phyloP scores from a whole-genome alignment of 2,888 invertebrate genomes.

The Agrypnus murinus region DNA sequence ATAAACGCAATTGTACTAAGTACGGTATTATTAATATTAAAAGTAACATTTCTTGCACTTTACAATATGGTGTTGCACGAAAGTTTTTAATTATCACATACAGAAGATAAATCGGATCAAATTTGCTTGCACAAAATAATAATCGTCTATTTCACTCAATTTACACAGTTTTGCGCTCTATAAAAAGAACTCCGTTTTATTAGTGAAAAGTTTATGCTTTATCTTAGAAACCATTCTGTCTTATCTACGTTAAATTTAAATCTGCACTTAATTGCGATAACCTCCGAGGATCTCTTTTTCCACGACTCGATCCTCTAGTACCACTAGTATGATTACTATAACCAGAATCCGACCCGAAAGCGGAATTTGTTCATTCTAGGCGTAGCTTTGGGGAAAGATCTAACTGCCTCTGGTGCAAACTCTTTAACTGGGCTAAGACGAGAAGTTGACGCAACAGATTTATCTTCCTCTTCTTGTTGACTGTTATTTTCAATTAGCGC shows the following conservation, averaged over 20 bases:
- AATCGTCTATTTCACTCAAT: conserved; percentile 18
- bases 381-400: too few relatives aligned
- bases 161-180: neutral
- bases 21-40: conserved; percentile 12
- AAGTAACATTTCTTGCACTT: conserved; percentile 21
- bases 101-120: conserved; percentile 48
- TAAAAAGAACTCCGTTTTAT: too few relatives aligned
- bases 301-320: conserved; percentile 68
- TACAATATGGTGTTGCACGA: conserved; percentile 28
- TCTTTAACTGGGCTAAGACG: too few relatives aligned
- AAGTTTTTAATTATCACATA: conserved; percentile 55
- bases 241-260: conserved; percentile 66
- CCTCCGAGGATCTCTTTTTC: conserved; percentile 67
- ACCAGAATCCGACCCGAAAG: conserved; percentile 89
- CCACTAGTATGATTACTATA: conserved; percentile 88
- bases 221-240: neutral
- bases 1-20: conserved; percentile 26
- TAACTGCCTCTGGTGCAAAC: too few relatives aligned
- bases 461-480: too few relatives aligned
- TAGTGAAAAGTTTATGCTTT: too few relatives aligned
- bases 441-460: too few relatives aligned
- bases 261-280: conserved; percentile 71
- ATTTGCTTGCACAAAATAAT: too few relatives aligned
- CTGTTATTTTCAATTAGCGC: too few relatives aligned
- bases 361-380: too few relatives aligned